Percentiles rank a stretch among this genome's conserved stretches.
Conservation (phyloP, 2,113 vertebrate genomes). For the Gracilinanus agilis region DNA sequence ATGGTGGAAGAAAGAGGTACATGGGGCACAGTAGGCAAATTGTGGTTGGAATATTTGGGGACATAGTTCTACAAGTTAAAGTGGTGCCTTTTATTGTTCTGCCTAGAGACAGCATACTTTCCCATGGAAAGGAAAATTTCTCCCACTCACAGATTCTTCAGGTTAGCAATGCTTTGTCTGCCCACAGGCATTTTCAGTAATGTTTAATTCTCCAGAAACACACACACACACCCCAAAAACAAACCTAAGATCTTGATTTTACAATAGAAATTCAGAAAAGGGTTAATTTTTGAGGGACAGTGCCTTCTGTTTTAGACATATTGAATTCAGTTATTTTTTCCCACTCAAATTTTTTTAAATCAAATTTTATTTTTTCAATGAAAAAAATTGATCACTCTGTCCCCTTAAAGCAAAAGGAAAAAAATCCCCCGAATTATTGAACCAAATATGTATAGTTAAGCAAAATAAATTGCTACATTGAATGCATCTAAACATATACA, state of each 20-base stretch:
- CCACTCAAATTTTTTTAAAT: not conserved
- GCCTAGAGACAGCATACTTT: not conserved
- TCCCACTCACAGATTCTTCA: not conserved
- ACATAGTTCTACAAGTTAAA: slow-evolving; percentile 41
- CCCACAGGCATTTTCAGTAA: not conserved
- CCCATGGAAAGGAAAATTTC: slow-evolving; percentile 1
- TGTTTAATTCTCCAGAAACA: not conserved
- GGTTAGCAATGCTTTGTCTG: not conserved
- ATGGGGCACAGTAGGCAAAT: not conserved
- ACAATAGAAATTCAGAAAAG: not conserved
- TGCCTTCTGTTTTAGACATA: not conserved
- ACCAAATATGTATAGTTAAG: not conserved
- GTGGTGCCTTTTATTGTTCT: slow-evolving; percentile 61
- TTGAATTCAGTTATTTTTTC: not conserved
- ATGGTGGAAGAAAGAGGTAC: not conserved
- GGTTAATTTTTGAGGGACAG: not conserved
- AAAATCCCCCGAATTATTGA: not conserved
- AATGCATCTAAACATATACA: not conserved
- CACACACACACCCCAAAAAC: not conserved
- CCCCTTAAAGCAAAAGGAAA: not conserved
- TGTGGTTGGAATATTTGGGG: not conserved
- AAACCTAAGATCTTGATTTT: not conserved
- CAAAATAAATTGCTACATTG: not conserved
- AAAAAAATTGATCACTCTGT: not conserved
- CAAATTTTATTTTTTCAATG: not conserved